Evolutionary conservation across 2,113 vertebrate species (phyloP).

Genomic region (Picathartes gymnocephalus): DNA sequence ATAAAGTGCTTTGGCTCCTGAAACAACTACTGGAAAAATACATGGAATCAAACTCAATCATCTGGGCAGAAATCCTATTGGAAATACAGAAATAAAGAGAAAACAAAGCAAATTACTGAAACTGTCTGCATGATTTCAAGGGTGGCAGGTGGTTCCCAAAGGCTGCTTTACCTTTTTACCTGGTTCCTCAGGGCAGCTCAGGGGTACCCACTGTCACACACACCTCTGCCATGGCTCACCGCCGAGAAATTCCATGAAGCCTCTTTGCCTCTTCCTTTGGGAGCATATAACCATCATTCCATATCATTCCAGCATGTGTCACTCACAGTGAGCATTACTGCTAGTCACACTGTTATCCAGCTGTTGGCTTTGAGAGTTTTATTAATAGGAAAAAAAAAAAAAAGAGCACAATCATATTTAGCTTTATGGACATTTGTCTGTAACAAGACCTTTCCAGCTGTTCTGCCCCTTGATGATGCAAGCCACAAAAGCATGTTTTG

Average conservation of each 20-base stretch:
- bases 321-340: not conserved
- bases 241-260: not conserved
- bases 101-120: not conserved
- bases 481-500: not conserved
- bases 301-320: not conserved
- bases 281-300: not conserved
- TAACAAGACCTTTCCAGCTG: not conserved
- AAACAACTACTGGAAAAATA: not conserved
- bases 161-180: not conserved
- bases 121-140: not conserved
- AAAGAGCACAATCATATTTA: not conserved
- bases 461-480: not conserved
- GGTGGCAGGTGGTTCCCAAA: not conserved
- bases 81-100: not conserved
- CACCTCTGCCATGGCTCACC: not conserved
- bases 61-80: not conserved
- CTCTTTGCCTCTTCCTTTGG: not conserved
- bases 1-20: not conserved
- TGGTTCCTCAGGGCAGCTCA: not conserved
- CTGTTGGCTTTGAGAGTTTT: not conserved
- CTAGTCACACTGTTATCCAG: not conserved
- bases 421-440: not conserved
- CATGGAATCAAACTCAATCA: not conserved
- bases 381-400: not conserved
- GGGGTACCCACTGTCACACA: not conserved